Evolutionary conservation across 2,113 vertebrate species (phyloP).

Genomic region (Larimichthys crocea): DNA sequence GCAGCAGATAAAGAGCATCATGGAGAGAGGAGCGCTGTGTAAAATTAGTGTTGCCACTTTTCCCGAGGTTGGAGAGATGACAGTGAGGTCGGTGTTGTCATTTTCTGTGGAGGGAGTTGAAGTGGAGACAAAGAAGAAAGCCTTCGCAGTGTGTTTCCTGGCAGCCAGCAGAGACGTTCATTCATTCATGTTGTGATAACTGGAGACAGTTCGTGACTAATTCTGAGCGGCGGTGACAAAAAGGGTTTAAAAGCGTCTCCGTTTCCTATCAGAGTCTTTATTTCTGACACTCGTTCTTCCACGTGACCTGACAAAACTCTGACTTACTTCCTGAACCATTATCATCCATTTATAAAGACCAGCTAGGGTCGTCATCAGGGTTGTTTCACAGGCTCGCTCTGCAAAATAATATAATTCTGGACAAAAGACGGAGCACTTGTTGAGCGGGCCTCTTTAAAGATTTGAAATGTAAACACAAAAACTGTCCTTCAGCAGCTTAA

Average conservation of each 20-base stretch:
- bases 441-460: too few species aligned
- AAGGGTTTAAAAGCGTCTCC: not conserved
- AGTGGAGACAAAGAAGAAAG: conserved; percentile 16
- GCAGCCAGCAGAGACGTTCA: not conserved
- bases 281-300: not conserved
- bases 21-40: conserved; percentile 26
- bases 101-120: not conserved
- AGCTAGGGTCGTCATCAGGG: too few species aligned
- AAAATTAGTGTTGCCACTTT: conserved; percentile 29
- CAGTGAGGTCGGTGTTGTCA: not conserved
- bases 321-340: not conserved
- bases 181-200: conserved; percentile 29
- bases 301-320: not conserved
- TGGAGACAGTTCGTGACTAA: conserved; percentile 3
- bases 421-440: too few species aligned
- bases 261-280: not conserved
- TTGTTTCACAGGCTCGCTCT: not conserved
- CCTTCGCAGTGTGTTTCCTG: not conserved
- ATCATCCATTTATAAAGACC: not conserved
- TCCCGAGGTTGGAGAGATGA: not conserved
- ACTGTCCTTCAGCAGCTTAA: not conserved
- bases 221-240: not conserved
- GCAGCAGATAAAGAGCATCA: not conserved
- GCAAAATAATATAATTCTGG: too few species aligned
- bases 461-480: too few species aligned